Evolutionary conservation across 1,140 invertebrate genomes (phyloP).

Genomic region (Drosophila ficusphila): DNA sequence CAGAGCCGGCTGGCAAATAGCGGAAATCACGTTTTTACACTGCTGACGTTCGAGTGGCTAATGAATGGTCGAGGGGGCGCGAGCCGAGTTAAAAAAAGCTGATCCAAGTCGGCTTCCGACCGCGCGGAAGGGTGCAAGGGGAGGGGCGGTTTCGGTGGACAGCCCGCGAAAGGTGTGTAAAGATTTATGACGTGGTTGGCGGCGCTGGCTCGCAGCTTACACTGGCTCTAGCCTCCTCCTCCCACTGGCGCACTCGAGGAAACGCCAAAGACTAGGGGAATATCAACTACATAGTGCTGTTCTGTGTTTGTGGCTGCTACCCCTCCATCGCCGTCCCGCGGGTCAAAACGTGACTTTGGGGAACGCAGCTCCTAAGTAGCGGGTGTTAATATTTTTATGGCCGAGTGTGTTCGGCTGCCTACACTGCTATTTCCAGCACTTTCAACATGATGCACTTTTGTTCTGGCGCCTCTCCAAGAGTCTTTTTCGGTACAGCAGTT

Average conservation of each 20-base stretch:
- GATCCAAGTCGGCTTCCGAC: conserved; percentile 54
- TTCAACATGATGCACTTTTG: conserved; percentile 30
- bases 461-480: conserved; percentile 6
- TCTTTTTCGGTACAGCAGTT: background rate
- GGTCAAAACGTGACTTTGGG: conserved; percentile 58
- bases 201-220: conserved; percentile 61
- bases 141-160: conserved; percentile 24
- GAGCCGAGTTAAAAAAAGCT: conserved; percentile 1
- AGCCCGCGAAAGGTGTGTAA: conserved; percentile 47
- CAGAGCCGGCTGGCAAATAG: conserved; percentile 41
- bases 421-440: background rate
- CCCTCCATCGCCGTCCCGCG: background rate
- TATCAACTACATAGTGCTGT: conserved; percentile 36
- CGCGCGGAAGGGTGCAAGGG: conserved; percentile 17
- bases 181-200: conserved; percentile 72
- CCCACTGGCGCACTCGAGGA: background rate
- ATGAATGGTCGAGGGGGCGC: background rate
- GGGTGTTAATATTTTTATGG: conserved; percentile 68
- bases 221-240: conserved; percentile 45
- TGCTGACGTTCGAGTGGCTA: conserved; percentile 61
- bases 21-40: conserved; percentile 78
- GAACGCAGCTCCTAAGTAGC: conserved; percentile 44
- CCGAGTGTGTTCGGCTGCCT: conserved; percentile 28
- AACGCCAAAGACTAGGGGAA: conserved; percentile 30
- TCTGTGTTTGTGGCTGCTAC: conserved; percentile 32